Conservation (phyloP, 2,113 vertebrate genomes). For the Syrrhaptes paradoxus region DNA sequence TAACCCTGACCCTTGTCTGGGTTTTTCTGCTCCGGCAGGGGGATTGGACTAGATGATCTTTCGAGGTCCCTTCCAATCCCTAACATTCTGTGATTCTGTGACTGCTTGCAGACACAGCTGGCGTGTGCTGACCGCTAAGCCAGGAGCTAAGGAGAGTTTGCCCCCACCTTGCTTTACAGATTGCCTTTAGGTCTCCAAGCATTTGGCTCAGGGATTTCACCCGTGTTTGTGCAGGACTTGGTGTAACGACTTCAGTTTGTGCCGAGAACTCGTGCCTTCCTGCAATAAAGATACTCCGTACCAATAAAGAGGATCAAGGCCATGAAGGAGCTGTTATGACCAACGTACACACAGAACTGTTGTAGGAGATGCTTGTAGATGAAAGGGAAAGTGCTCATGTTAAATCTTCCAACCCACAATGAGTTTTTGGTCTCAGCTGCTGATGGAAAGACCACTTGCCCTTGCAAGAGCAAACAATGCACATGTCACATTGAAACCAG, state of each 20-base stretch:
- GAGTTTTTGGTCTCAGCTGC: neutral
- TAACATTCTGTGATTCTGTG: too few species aligned
- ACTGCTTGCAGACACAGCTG: neutral
- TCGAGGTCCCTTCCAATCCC: too few species aligned
- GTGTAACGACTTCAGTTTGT: neutral
- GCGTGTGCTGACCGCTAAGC: rapidly evolving
- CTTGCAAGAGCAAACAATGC: neutral
- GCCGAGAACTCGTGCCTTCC: neutral
- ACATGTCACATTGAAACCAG: neutral
- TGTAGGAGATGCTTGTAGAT: neutral
- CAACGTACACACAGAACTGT: neutral
- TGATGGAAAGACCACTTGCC: neutral
- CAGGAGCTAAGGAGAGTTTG: neutral
- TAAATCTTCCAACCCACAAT: neutral
- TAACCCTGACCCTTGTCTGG: neutral
- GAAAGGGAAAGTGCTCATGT: neutral
- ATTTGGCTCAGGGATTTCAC: neutral
- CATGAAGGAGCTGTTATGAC: rapidly evolving
- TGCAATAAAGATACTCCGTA: neutral
- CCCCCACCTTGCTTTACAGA: neutral
- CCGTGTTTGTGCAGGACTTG: neutral
- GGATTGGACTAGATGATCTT: too few species aligned
- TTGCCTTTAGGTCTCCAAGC: neutral
- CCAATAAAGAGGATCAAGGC: neutral
- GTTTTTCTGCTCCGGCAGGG: too few species aligned